These are phyloP conservation scores for Bombus picipes DNA, from an alignment of 1,140 invertebrate species.

Conservation along the genomic window DNA sequence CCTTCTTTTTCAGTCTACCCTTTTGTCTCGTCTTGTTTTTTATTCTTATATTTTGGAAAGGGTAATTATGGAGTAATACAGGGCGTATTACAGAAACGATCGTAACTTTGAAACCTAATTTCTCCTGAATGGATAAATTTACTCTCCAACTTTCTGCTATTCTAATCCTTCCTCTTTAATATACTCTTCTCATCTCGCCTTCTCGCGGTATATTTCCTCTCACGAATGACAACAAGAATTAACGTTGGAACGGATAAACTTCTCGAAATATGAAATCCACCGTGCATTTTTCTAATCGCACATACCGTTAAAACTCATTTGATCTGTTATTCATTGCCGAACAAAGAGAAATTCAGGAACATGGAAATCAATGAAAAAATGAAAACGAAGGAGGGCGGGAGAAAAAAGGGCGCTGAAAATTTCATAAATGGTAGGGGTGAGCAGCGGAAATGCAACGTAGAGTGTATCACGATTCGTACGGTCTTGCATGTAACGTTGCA, in stretches of 20 bases:
- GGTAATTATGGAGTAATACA: background rate
- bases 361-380: background rate
- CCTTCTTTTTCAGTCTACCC: background rate
- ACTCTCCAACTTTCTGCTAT: background rate
- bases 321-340: background rate
- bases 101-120: background rate
- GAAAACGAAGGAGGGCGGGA: background rate
- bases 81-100: background rate
- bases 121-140: background rate
- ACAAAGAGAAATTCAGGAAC: background rate
- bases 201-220: background rate
- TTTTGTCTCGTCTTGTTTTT: background rate
- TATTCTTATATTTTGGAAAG: background rate
- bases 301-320: too few species aligned
- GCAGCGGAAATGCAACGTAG: slow-evolving; percentile 26
- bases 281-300: background rate
- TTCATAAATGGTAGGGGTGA: slow-evolving; percentile 12
- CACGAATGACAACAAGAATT: background rate
- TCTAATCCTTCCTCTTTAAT: background rate
- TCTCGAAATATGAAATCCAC: background rate
- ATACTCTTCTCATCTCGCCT: background rate
- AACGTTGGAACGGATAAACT: background rate
- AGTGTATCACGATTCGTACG: background rate
- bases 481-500: slow-evolving; percentile 26
- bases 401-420: slow-evolving; percentile 14